A percentile compares a stretch with the other conserved stretches of the same genome.
Evolutionary conservation across 2,888 invertebrate genomes (phyloP).

Genomic region (Orthosia gothica): DNA sequence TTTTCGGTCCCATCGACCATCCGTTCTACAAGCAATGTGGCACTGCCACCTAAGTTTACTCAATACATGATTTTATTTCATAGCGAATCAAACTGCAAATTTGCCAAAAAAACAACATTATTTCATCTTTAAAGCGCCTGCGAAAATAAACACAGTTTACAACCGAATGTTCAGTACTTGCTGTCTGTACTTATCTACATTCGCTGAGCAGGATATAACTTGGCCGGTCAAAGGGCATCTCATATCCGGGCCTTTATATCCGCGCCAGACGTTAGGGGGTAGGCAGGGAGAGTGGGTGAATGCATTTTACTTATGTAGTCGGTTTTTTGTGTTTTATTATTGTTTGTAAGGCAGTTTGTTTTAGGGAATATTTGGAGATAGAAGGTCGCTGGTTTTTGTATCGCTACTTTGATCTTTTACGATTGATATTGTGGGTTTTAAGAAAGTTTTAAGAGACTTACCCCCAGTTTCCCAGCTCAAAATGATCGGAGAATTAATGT

Average conservation of each 20-base stretch:
- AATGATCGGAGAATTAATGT: too few relatives aligned
- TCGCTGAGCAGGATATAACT: slow-evolving; percentile 67
- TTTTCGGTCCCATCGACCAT: too few relatives aligned
- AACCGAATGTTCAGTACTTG: neutral
- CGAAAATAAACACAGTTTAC: slow-evolving; percentile 6
- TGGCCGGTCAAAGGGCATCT: slow-evolving; percentile 72
- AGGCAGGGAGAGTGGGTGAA: slow-evolving; percentile 25
- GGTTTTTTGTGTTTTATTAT: slow-evolving; percentile 22
- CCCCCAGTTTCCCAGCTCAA: too few relatives aligned
- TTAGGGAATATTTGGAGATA: neutral
- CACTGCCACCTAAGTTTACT: too few relatives aligned
- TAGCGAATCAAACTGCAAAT: neutral
- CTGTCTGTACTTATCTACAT: slow-evolving; percentile 11
- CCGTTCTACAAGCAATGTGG: too few relatives aligned
- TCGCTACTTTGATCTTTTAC: too few relatives aligned
- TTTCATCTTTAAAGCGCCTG: neutral
- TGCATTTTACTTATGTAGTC: slow-evolving; percentile 37
- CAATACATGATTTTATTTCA: too few relatives aligned
- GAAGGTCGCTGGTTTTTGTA: neutral
- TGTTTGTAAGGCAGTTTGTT: neutral
- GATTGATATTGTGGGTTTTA: neutral
- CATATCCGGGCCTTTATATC: slow-evolving; percentile 69
- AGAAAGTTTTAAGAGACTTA: neutral
- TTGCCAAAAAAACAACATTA: neutral
- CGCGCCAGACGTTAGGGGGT: slow-evolving; percentile 50